Percentiles rank a stretch among this genome's conserved stretches.
These are phyloP conservation scores for Holotrichia oblita DNA, from an alignment of 1,140 invertebrate species.

Conservation along the genomic window DNA sequence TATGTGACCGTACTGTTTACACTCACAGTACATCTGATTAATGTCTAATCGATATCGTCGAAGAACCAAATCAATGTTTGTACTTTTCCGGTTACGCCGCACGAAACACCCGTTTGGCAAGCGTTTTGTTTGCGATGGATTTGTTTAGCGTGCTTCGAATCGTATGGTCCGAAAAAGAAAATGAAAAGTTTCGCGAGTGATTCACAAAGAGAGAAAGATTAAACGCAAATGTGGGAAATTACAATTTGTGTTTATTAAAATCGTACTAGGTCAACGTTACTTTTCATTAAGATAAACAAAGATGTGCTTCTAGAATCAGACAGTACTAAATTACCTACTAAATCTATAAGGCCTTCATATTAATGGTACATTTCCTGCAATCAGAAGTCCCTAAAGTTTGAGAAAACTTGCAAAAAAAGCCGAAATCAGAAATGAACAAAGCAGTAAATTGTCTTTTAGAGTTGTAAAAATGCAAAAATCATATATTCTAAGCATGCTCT, in stretches of 20 bases:
- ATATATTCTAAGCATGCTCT: too few species aligned
- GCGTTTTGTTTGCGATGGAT: constrained; percentile 30
- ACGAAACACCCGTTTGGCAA: constrained; percentile 1
- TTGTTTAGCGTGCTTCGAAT: constrained; percentile 22
- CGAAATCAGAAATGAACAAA: too few species aligned
- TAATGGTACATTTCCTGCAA: too few species aligned
- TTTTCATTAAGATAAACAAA: too few species aligned
- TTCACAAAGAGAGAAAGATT: not conserved
- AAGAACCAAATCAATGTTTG: constrained; percentile 36
- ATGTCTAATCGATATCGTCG: constrained; percentile 33
- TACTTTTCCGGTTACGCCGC: constrained; percentile 34
- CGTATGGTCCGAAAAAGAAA: not conserved
- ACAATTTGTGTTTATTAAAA: not conserved
- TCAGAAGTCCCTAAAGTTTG: too few species aligned
- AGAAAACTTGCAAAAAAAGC: too few species aligned
- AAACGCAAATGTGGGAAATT: not conserved
- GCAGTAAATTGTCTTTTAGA: too few species aligned
- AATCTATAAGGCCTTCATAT: too few species aligned
- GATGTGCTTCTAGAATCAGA: too few species aligned
- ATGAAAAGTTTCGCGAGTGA: not conserved
- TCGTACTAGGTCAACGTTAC: not conserved
- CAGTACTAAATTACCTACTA: too few species aligned
- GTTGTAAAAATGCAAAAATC: too few species aligned
- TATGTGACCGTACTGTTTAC: constrained; percentile 4
- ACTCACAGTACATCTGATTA: constrained; percentile 19